Percentiles rank a stretch among this genome's conserved stretches.
Conservation (phyloP, 2,888 invertebrate species). For the Phrixothrix hirtus region DNA sequence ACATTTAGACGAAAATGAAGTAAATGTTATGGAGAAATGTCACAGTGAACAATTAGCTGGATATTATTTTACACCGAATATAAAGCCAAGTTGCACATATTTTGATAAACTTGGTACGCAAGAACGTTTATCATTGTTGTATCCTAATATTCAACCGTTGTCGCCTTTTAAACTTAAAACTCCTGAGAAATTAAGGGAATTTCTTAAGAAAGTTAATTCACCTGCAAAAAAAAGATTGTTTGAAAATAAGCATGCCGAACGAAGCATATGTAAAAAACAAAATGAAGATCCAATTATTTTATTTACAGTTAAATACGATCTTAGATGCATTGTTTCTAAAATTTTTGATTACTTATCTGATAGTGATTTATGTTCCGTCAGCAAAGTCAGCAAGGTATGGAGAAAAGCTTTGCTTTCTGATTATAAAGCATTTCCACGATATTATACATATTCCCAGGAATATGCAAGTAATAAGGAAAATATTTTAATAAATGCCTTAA, state of each 20-base stretch:
- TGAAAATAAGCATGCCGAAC: slow-evolving; percentile 14
- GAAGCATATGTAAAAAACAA: slow-evolving; percentile 8
- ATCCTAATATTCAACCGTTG: slow-evolving; percentile 39
- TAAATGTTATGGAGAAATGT: slow-evolving; percentile 6
- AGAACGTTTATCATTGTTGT: slow-evolving; percentile 47
- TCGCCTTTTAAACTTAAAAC: slow-evolving; percentile 26
- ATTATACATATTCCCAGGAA: slow-evolving; percentile 14
- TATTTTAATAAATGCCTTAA: slow-evolving; percentile 6
- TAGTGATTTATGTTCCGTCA: slow-evolving; percentile 47
- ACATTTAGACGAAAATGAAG: slow-evolving; percentile 11
- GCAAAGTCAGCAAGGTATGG: slow-evolving; percentile 42
- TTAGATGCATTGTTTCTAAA: slow-evolving; percentile 42
- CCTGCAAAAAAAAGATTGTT: slow-evolving; percentile 46
- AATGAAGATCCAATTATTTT: slow-evolving; percentile 31
- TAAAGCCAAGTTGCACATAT: too few species aligned
- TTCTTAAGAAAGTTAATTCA: slow-evolving; percentile 34
- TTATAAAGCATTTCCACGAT: slow-evolving; percentile 15
- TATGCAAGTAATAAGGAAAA: slow-evolving; percentile 38
- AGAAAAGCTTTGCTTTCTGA: slow-evolving; percentile 22
- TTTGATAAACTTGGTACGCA: slow-evolving; percentile 39
- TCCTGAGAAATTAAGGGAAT: slow-evolving; percentile 40
- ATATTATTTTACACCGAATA: slow-evolving; percentile 13
- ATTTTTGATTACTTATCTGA: slow-evolving; percentile 46
- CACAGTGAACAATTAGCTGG: slow-evolving; percentile 14
- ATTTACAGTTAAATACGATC: slow-evolving; percentile 29